A percentile compares a stretch with the other conserved stretches of the same genome.
Evolutionary conservation across 2,797 vertebrate species (phyloP).

Genomic region (Rhinatrema bivittatum): DNA sequence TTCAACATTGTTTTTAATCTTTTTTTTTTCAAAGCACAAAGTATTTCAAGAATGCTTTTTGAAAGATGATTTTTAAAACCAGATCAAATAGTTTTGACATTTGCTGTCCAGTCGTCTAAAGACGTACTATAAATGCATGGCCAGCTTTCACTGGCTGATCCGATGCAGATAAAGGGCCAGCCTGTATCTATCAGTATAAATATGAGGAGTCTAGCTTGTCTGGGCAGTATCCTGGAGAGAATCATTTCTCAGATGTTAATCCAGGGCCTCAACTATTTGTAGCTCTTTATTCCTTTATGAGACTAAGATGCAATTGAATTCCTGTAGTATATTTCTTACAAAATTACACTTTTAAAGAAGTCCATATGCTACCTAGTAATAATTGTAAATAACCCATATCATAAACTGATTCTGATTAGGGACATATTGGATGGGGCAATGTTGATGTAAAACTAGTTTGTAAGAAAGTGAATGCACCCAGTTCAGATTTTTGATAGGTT

Average conservation of each 20-base stretch:
- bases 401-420: too few relatives aligned
- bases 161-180: slow-evolving; percentile 38
- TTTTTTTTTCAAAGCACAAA: slow-evolving; percentile 51
- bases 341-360: slow-evolving; percentile 11
- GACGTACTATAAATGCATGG: slow-evolving; percentile 11
- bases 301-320: slow-evolving; percentile 28
- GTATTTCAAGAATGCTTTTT: slow-evolving; percentile 39
- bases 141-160: slow-evolving; percentile 17
- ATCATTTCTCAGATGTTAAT: slow-evolving; percentile 41
- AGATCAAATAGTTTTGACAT: slow-evolving; percentile 59
- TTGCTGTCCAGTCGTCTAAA: slow-evolving; percentile 48
- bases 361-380: too few relatives aligned
- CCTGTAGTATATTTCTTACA: slow-evolving; percentile 16
- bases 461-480: too few relatives aligned
- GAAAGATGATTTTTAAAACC: slow-evolving; percentile 52
- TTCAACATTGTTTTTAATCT: slow-evolving; percentile 47
- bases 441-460: too few relatives aligned
- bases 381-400: too few relatives aligned
- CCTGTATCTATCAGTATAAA: slow-evolving; percentile 22
- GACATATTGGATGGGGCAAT: too few relatives aligned
- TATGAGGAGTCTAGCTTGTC: slow-evolving; percentile 12
- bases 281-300: slow-evolving; percentile 23
- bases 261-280: slow-evolving; percentile 30
- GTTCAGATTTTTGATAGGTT: too few relatives aligned
- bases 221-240: slow-evolving; percentile 34